These are phyloP conservation scores for Drosophila nr. fundita DNA, from an alignment of 2,888 invertebrate species.

Conservation along the genomic window DNA sequence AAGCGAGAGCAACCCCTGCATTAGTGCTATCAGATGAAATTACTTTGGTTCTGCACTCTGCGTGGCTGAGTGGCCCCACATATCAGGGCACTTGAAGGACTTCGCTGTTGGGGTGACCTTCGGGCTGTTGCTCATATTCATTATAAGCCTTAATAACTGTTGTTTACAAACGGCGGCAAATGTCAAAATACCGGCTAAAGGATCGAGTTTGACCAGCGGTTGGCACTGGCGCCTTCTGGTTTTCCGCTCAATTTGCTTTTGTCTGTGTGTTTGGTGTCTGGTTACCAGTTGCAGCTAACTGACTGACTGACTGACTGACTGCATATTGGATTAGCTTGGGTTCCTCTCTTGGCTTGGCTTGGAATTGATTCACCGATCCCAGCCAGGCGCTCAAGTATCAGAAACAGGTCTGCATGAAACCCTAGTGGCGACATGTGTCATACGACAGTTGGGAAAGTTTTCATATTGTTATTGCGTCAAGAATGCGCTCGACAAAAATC, in stretches of 20 bases:
- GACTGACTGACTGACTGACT: conserved; percentile 60
- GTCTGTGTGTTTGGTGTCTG: conserved; percentile 59
- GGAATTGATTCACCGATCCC: conserved; percentile 35
- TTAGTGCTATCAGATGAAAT: conserved; percentile 26
- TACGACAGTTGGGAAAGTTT: conserved; percentile 20
- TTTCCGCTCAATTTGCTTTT: conserved; percentile 83
- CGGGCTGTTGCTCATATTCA: conserved; percentile 79
- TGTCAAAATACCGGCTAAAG: conserved; percentile 77
- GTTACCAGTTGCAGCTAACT: conserved; percentile 72
- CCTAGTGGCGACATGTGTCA: conserved; percentile 32
- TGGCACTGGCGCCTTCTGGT: conserved; percentile 82
- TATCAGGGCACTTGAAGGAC: conserved; percentile 67
- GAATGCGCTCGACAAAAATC: conserved; percentile 5
- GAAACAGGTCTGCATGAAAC: conserved; percentile 28
- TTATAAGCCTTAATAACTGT: conserved; percentile 79
- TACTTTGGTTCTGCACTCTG: conserved; percentile 23
- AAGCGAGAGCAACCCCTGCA: background rate
- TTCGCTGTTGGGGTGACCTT: conserved; percentile 70
- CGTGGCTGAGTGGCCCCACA: conserved; percentile 54
- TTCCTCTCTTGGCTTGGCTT: conserved; percentile 30
- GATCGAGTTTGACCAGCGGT: conserved; percentile 48
- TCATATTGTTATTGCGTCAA: conserved; percentile 15
- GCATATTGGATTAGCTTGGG: conserved; percentile 51
- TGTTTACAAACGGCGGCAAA: conserved; percentile 73
- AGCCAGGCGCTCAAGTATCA: conserved; percentile 53